Evolutionary conservation across 2,888 invertebrate species (phyloP).

Genomic region (Drosophila neonasuta): DNA sequence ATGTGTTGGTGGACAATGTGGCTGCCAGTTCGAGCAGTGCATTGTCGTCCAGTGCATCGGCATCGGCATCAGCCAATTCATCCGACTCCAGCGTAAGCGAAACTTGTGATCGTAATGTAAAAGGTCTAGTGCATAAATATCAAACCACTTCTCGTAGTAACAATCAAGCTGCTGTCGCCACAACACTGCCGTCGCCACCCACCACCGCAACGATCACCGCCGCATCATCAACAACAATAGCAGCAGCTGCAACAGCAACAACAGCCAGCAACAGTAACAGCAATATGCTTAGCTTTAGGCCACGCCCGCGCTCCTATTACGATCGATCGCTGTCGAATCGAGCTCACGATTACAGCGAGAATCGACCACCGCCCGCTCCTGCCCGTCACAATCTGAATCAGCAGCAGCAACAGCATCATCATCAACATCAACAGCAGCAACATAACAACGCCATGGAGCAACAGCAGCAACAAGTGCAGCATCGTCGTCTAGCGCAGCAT

Average conservation of each 20-base stretch:
- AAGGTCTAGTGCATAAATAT: conserved; percentile 89
- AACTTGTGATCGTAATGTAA: conserved; percentile 87
- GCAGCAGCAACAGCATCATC: conserved; percentile 40
- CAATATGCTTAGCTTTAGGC: conserved; percentile 61
- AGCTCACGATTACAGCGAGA: conserved; percentile 79
- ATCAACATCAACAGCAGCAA: conserved; percentile 52
- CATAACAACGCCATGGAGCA: conserved; percentile 22
- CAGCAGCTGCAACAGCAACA: conserved; percentile 3
- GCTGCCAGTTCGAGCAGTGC: conserved; percentile 39
- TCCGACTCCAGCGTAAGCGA: conserved; percentile 79
- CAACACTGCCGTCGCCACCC: conserved; percentile 54
- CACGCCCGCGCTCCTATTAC: conserved; percentile 81
- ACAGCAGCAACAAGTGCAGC: conserved; percentile 79
- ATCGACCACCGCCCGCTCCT: conserved; percentile 83
- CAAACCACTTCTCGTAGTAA: conserved; percentile 83
- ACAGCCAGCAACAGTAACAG: conserved; percentile 22
- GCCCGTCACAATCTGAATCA: conserved; percentile 65
- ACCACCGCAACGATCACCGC: conserved; percentile 33
- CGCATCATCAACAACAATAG: conserved; percentile 12
- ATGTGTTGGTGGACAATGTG: conserved; percentile 67
- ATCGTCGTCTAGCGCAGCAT: conserved; percentile 92
- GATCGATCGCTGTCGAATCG: conserved; percentile 76
- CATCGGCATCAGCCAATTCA: conserved; percentile 65
- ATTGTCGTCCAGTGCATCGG: conserved; percentile 54
- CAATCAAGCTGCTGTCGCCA: conserved; percentile 44